Evolutionary conservation across 1,140 invertebrate species (phyloP), one percentile per base, ranked within the genome.

Genomic region (Leptinotarsa texana): DNA sequence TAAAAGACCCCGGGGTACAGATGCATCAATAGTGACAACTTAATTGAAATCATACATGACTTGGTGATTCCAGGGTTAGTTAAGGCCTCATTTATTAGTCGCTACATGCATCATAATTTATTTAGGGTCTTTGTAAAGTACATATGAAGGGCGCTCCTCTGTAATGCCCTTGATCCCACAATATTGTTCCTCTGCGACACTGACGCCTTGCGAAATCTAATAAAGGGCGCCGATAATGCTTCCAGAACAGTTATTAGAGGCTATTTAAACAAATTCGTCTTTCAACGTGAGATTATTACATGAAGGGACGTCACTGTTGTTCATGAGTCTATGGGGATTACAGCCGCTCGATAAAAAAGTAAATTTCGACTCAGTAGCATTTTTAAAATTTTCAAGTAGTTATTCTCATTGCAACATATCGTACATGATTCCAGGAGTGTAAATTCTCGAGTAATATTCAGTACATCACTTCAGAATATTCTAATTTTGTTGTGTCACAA

Each of bases 91-190:
- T 71, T 71, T 71, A 71, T 71, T 71, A 62, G 69, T 62, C 48
- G 69, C 42, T 71, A 71, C 69, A 71, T 71, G 69, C 57, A 51
- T 71, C 69, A 71, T 71, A 71, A 71, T 71, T 49, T 71, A 71
- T 71, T 71, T 71, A 71, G 51, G 69, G 69, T 24, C 48, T 57
- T 71, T 57, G 57, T 71, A 22, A n/a, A 18, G 13, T 18, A 57
- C 51, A 57, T 18, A 57, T 57, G 13, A 57, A 57, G 51, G 51
- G 51, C 51, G 51, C 51, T 15, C 51, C 51, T 17, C 51, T 18
- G 51, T 57, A 57, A 57, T 27, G 22, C 69, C 22, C 17, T 71
- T 71, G 69, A 71, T 71, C 69, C 69, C 48, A n/a, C 48, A 62
- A 71, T 71, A 62, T 71, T 71, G 69, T 47, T 57, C 69, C 69